Base-by-base conservation (phyloP, 2,113 vertebrate species). In the Aix galericulata region DNA sequence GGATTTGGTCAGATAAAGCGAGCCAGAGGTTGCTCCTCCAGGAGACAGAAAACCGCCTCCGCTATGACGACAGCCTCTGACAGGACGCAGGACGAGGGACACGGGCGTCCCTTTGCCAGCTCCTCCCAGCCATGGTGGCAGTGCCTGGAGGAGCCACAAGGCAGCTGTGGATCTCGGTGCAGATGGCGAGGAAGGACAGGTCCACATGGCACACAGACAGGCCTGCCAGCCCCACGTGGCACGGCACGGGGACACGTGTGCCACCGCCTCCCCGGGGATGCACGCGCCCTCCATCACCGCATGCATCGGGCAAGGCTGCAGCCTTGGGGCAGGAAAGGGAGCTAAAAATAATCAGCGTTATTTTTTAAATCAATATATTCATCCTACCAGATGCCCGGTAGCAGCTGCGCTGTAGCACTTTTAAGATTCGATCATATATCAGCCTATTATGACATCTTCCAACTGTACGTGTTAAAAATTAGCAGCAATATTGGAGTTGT, bases 381-480 rank as follows among this genome's bases (percentile, higher is more conserved):
- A 48, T 29, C 23, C 77, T 36, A 32, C 50, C 96, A 92, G 94
- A 95, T 91, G 94, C 86, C 91, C 53, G 1, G 96, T 68, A 95
- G 96, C 97, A 97, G 97, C 97, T 98, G 97, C 31, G 29, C 77
- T 7, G 31, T 18, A 13, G 87, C 66, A 8, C 96, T 76, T 87
- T 75, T 29, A 60, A 71, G 95, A 68, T 64, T 40, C 31, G 36
- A 42, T 95, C 92, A 75, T 95, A 83, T 40, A 82, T 95, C 97
- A 94, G 93, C 83, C 88, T 81, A 36, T 86, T 81, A 72, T 95
- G 97, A 94, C 97, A 96, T 89, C 96, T 86, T 91, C 97, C 97
- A 95, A 92, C 94, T 96, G 96, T 85, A 97, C 14, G 96, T 93
- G 96, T 78, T 96, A 96, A 94, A 97, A 97, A 97, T 96, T 95